Evolutionary conservation across 2,888 invertebrate species (phyloP).

Genomic region (Noctua pronuba): DNA sequence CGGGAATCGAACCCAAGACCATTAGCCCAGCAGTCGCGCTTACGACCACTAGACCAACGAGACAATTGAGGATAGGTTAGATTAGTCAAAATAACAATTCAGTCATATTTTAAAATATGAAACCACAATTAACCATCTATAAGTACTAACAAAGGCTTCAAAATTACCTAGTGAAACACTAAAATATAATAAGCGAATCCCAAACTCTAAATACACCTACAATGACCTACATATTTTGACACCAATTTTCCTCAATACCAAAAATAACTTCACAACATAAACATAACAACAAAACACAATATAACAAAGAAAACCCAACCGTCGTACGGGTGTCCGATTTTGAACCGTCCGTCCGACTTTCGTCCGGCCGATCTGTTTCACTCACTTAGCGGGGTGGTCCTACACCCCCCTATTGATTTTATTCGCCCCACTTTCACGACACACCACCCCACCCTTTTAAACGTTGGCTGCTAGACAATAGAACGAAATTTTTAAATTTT

Average conservation of each 20-base stretch:
- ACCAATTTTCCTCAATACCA: not conserved
- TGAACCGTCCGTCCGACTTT: constrained; percentile 67
- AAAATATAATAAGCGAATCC: too few species aligned
- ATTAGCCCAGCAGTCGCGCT: too few species aligned
- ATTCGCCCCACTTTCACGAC: constrained; percentile 79
- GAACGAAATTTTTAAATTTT: constrained; percentile 70
- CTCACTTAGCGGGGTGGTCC: constrained; percentile 70
- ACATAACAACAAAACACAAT: constrained; percentile 27
- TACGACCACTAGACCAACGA: too few species aligned
- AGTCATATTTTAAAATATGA: not conserved
- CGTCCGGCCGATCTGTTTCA: constrained; percentile 78
- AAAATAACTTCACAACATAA: not conserved
- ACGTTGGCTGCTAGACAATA: constrained; percentile 81
- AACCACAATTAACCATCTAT: not conserved
- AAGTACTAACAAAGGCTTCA: not conserved
- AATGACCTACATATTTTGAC: not conserved
- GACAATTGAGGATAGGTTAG: not conserved
- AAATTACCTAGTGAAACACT: too few species aligned
- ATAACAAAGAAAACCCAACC: constrained; percentile 28
- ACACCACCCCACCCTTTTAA: constrained; percentile 77
- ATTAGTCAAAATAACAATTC: not conserved
- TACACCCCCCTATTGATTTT: constrained; percentile 84
- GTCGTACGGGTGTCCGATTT: constrained; percentile 65
- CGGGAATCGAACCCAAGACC: too few species aligned
- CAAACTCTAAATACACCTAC: not conserved